A percentile compares a stretch with the other conserved stretches of the same genome.
These are phyloP conservation scores for Strigops habroptila DNA, from an alignment of 2,113 vertebrate species.

Conservation along the genomic window DNA sequence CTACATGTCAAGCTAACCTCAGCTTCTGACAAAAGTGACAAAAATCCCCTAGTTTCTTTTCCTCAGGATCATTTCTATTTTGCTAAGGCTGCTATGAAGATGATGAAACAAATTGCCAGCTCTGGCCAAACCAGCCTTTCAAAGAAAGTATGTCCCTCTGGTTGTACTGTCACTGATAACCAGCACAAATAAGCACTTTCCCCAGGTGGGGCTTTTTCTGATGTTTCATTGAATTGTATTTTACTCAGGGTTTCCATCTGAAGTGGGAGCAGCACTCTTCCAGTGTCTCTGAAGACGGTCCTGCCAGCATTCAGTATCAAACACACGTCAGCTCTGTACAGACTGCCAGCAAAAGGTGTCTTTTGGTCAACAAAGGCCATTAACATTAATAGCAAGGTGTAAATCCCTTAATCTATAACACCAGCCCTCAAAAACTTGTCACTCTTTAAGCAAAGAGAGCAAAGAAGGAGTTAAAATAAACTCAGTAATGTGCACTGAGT, in stretches of 20 bases:
- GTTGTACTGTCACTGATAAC: neutral
- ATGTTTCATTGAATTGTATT: neutral
- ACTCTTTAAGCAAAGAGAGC: neutral
- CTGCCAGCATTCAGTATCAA: neutral
- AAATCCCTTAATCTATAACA: neutral
- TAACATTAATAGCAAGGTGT: neutral
- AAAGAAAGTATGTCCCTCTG: neutral
- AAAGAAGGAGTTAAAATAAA: neutral
- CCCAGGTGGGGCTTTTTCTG: neutral
- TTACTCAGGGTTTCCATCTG: neutral
- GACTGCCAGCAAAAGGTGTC: neutral
- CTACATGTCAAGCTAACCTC: neutral
- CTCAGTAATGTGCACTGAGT: neutral
- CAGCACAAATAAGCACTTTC: neutral
- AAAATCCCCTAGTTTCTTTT: neutral
- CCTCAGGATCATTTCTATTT: neutral
- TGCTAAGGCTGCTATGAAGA: neutral
- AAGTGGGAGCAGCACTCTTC: neutral
- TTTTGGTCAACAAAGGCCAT: neutral
- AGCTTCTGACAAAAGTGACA: neutral
- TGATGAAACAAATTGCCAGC: neutral
- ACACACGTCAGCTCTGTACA: fast-evolving
- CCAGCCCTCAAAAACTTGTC: neutral
- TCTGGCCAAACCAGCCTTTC: neutral
- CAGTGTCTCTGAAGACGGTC: neutral